Evolutionary conservation across 2,113 vertebrate genomes (phyloP).

Genomic region (Apeltes quadracus): DNA sequence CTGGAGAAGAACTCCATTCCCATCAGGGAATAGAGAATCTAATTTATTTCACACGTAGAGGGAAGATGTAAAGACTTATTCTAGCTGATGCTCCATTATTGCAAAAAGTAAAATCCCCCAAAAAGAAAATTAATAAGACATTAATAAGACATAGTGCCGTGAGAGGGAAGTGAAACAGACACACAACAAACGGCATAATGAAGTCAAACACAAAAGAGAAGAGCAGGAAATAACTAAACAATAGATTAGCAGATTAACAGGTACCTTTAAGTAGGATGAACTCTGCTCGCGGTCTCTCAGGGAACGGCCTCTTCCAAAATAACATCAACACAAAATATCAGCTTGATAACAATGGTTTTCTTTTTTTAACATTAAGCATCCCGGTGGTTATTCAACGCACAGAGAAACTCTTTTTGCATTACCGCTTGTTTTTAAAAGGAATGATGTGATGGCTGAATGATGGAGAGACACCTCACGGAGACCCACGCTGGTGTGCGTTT

Average conservation of each 20-base stretch:
- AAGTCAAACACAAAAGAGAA: background rate
- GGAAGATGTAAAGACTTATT: slow-evolving; percentile 29
- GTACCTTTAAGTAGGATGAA: background rate
- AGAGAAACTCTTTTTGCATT: background rate
- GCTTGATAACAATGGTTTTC: too few species aligned
- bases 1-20: slow-evolving; percentile 20
- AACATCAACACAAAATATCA: too few species aligned
- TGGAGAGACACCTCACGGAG: background rate
- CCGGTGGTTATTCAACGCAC: background rate
- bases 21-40: slow-evolving; percentile 35
- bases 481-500: background rate
- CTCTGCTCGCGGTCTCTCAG: background rate
- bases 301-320: background rate
- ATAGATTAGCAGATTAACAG: background rate
- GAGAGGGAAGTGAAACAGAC: too few species aligned
- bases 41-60: slow-evolving; percentile 39
- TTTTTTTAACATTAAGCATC: too few species aligned
- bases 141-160: background rate
- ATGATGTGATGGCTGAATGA: too few species aligned
- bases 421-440: too few species aligned
- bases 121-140: too few species aligned
- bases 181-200: slow-evolving; percentile 8
- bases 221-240: background rate
- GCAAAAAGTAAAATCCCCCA: slow-evolving; percentile 18
- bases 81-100: slow-evolving; percentile 8